A percentile compares a stretch with the other conserved stretches of the same genome.
These are phyloP conservation scores for Drosophila tripunctata DNA, from an alignment of 2,888 invertebrate genomes.

Conservation along the genomic window DNA sequence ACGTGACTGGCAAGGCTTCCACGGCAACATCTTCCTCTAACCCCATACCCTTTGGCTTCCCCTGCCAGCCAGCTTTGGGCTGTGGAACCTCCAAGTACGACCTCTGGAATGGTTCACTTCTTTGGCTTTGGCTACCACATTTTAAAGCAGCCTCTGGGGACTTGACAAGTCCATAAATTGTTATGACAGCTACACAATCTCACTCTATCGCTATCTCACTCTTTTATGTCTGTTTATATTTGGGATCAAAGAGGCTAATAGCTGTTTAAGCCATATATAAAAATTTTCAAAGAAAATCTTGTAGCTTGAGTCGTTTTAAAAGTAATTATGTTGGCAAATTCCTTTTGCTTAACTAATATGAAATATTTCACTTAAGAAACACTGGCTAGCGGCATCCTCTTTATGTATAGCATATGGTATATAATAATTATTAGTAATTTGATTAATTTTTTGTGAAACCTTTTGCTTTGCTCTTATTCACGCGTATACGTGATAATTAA, in stretches of 20 bases:
- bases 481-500: slow-evolving; percentile 67
- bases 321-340: too few relatives aligned
- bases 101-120: slow-evolving; percentile 43
- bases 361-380: neutral
- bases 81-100: slow-evolving; percentile 13
- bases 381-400: slow-evolving; percentile 11
- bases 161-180: slow-evolving; percentile 61
- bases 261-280: neutral
- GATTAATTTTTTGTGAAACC: slow-evolving; percentile 15
- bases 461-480: slow-evolving; percentile 35
- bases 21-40: neutral
- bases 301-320: too few relatives aligned
- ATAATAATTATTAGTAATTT: slow-evolving; percentile 24
- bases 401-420: neutral
- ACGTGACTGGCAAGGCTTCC: slow-evolving; percentile 72
- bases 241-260: slow-evolving; percentile 30
- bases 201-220: neutral
- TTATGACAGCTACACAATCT: slow-evolving; percentile 58
- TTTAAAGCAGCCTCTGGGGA: slow-evolving; percentile 18
- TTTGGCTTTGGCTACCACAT: slow-evolving; percentile 10
- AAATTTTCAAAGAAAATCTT: neutral
- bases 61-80: neutral
- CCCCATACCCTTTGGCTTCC: neutral
- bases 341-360: too few relatives aligned
- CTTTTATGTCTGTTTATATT: neutral